Percentiles rank a stretch among this genome's conserved stretches.
phyloP scores from a whole-genome alignment of 2,797 vertebrate genomes.

The Pipistrellus kuhlii region DNA sequence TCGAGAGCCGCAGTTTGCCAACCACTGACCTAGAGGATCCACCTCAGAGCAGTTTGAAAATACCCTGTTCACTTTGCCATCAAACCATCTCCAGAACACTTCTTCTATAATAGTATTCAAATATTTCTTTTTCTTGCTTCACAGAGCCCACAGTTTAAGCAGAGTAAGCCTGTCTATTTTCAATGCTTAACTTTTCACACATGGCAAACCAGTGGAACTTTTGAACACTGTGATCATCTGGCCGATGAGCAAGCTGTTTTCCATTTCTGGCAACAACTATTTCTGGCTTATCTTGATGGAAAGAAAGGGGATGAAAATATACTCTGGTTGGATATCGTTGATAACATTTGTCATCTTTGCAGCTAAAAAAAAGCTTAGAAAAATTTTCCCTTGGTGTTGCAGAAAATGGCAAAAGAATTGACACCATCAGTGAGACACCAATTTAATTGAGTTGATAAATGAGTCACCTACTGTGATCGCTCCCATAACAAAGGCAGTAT shows the following conservation, averaged over 20 bases:
- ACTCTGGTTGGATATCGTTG: slow-evolving; percentile 69
- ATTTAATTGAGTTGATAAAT: neutral
- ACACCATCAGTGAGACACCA: slow-evolving; percentile 7
- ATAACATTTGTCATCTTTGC: slow-evolving; percentile 80
- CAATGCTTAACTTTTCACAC: slow-evolving; percentile 78
- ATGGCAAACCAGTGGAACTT: slow-evolving; percentile 77
- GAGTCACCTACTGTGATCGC: neutral
- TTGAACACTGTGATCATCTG: slow-evolving; percentile 77
- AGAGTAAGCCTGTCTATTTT: slow-evolving; percentile 77
- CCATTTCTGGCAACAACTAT: slow-evolving; percentile 81
- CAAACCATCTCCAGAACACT: neutral
- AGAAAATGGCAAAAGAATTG: slow-evolving; percentile 69
- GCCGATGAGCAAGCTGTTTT: slow-evolving; percentile 82
- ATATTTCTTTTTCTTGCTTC: slow-evolving; percentile 35
- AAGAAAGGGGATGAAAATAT: slow-evolving; percentile 77
- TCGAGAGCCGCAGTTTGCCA: too few species aligned
- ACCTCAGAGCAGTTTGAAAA: neutral
- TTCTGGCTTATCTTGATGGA: slow-evolving; percentile 79
- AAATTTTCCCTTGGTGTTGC: slow-evolving; percentile 51
- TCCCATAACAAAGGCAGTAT: neutral
- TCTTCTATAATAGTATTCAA: neutral
- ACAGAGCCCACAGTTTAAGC: slow-evolving; percentile 45
- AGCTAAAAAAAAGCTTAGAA: slow-evolving; percentile 66
- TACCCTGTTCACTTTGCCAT: neutral
- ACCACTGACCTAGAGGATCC: too few species aligned